Evolutionary conservation across 2,113 vertebrate genomes (phyloP).

Genomic region (Macheiramphus alcinus): DNA sequence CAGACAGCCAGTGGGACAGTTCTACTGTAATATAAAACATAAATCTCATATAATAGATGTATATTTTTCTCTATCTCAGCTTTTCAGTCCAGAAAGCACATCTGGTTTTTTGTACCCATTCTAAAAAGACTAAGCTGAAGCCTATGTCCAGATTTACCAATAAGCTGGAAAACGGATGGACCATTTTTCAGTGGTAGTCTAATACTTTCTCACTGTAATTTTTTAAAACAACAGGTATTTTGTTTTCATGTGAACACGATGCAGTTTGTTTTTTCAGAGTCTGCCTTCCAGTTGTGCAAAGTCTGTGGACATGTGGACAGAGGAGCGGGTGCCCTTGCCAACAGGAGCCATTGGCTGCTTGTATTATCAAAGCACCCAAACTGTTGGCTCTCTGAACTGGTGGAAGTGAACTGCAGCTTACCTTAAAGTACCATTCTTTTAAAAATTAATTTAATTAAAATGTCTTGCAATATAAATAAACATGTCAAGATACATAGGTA

Average conservation of each 20-base stretch:
- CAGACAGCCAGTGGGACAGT: not conserved
- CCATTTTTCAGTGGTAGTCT: not conserved
- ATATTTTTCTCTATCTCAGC: not conserved
- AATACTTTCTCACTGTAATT: not conserved
- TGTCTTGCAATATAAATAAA: not conserved
- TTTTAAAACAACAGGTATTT: not conserved
- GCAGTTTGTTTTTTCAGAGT: not conserved
- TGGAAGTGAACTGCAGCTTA: not conserved
- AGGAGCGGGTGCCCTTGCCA: not conserved
- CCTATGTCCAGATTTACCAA: not conserved
- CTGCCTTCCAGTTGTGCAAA: not conserved
- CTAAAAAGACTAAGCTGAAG: not conserved
- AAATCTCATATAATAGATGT: not conserved
- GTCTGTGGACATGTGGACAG: not conserved
- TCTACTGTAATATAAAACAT: not conserved
- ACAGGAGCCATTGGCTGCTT: not conserved
- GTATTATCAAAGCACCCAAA: not conserved
- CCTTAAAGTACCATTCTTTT: not conserved
- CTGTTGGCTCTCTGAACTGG: not conserved
- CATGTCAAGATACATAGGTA: not conserved
- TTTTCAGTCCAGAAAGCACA: not conserved
- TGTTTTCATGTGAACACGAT: not conserved
- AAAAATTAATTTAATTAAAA: not conserved
- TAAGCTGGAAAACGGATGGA: not conserved
- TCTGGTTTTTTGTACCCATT: not conserved